Percentiles rank a stretch among this genome's conserved stretches.
Evolutionary conservation across 2,113 vertebrate genomes (phyloP).

Genomic region (Brienomyrus brachyistius): DNA sequence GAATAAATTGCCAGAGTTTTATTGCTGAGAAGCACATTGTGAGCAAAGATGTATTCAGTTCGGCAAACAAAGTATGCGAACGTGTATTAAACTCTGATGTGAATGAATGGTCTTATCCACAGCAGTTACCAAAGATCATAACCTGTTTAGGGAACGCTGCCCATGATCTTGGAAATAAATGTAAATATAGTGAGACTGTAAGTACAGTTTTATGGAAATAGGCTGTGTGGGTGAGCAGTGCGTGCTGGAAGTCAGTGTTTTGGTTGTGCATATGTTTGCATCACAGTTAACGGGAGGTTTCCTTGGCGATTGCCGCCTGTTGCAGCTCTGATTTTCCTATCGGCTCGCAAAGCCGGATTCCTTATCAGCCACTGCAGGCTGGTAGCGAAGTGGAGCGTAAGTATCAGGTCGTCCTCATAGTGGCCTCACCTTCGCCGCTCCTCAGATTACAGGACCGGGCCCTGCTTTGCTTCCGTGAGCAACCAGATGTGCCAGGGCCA

Average conservation of each 20-base stretch:
- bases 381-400: neutral
- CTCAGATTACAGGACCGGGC: slow-evolving; percentile 94
- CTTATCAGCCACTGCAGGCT: neutral
- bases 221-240: neutral
- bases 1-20: neutral
- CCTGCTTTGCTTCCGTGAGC: slow-evolving; percentile 87
- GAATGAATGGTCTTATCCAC: neutral
- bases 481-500: slow-evolving; percentile 99
- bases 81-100: neutral
- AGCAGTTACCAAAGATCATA: neutral
- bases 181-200: neutral
- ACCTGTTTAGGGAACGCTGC: neutral
- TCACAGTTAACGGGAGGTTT: neutral
- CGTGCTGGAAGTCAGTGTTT: neutral
- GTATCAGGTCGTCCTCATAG: neutral
- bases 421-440: neutral
- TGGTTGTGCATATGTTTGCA: neutral
- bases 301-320: neutral
- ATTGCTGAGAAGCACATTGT: neutral
- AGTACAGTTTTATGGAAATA: neutral
- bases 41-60: neutral
- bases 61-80: neutral
- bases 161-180: neutral
- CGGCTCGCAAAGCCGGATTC: neutral
- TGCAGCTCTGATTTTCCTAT: neutral